These are phyloP conservation scores for Drosophila albomicans DNA, from an alignment of 1,140 invertebrate genomes.

Conservation along the genomic window DNA sequence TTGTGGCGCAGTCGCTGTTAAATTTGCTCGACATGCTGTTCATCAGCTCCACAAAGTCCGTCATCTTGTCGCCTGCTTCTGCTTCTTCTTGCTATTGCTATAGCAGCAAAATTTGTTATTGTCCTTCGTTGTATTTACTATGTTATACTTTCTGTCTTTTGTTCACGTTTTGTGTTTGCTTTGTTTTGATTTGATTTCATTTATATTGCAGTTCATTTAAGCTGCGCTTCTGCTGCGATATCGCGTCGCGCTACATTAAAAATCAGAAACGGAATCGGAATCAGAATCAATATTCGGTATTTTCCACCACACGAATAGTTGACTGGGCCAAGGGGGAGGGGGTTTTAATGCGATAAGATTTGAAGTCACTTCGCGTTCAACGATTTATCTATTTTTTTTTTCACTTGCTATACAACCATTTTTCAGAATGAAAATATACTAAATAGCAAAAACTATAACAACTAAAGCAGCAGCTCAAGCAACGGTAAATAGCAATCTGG, in stretches of 20 bases:
- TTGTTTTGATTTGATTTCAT: constrained; percentile 4
- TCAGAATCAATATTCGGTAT: constrained; percentile 41
- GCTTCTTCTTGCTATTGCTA: background rate
- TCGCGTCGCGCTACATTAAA: constrained; percentile 16
- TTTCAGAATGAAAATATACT: constrained; percentile 31
- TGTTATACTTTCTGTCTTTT: constrained; percentile 11
- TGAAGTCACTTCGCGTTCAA: constrained; percentile 12
- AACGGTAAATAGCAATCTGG: constrained; percentile 16
- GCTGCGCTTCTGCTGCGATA: constrained; percentile 5
- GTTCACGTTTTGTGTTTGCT: background rate
- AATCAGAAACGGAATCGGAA: constrained; percentile 16
- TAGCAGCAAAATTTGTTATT: constrained; percentile 10
- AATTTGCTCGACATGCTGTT: constrained; percentile 80
- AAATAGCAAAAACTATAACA: constrained; percentile 10
- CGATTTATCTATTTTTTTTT: constrained; percentile 38
- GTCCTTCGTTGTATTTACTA: constrained; percentile 5
- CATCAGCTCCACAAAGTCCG: constrained; percentile 73
- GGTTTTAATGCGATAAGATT: constrained; percentile 39
- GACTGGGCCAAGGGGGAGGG: background rate
- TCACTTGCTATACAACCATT: constrained; percentile 20
- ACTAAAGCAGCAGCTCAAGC: constrained; percentile 1
- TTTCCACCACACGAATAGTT: constrained; percentile 22
- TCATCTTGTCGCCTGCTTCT: constrained; percentile 54
- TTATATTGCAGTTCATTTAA: constrained; percentile 28
- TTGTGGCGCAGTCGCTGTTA: constrained; percentile 77